A percentile compares a stretch with the other conserved stretches of the same genome.
These are phyloP conservation scores for Conger conger DNA, from an alignment of 2,113 vertebrate genomes.

Conservation along the genomic window DNA sequence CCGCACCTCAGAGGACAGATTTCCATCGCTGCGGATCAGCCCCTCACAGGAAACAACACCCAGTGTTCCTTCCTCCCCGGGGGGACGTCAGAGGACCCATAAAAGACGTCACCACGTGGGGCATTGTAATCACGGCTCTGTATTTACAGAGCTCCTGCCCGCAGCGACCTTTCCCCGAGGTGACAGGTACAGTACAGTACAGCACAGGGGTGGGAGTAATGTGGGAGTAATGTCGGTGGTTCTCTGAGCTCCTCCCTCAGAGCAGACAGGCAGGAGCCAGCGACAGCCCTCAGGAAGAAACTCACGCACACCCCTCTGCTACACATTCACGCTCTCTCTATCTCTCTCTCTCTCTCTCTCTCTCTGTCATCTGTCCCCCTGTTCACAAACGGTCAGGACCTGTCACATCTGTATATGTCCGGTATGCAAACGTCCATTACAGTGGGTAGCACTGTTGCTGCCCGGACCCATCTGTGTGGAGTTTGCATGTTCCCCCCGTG, in stretches of 20 bases:
- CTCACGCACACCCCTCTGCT: slow-evolving; percentile 20
- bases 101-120: slow-evolving; percentile 41
- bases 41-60: slow-evolving; percentile 34
- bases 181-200: slow-evolving; percentile 45
- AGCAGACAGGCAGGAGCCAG: slow-evolving; percentile 79
- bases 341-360: slow-evolving; percentile 43
- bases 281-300: slow-evolving; percentile 44
- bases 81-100: slow-evolving; percentile 23
- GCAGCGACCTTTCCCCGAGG: slow-evolving; percentile 59
- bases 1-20: neutral
- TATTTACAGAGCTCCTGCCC: slow-evolving; percentile 64
- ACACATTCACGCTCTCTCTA: slow-evolving; percentile 56
- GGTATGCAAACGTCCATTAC: slow-evolving; percentile 63
- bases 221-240: slow-evolving; percentile 71
- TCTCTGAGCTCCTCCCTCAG: neutral
- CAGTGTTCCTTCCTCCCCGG: neutral
- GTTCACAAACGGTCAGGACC: slow-evolving; percentile 34
- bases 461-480: too few species aligned
- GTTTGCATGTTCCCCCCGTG: too few species aligned
- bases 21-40: slow-evolving; percentile 35
- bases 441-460: too few species aligned
- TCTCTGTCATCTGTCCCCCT: slow-evolving; percentile 5
- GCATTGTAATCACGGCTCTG: slow-evolving; percentile 70
- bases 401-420: slow-evolving; percentile 64
- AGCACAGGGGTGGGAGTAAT: neutral